These are phyloP conservation scores for Cirrhinus mrigala DNA, from an alignment of 2,797 vertebrate species.

Conservation along the genomic window DNA sequence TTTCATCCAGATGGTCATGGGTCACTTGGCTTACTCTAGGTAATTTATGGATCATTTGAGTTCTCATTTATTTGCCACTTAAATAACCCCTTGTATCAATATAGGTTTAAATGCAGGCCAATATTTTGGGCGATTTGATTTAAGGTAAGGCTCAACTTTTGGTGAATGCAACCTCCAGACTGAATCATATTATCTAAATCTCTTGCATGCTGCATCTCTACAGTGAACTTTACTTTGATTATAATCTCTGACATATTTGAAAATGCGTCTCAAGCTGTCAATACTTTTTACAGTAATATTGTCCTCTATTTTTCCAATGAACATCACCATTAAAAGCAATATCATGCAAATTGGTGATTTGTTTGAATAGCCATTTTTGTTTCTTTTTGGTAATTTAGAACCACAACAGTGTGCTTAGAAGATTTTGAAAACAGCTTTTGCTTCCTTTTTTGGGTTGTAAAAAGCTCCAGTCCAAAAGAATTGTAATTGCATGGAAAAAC, in stretches of 20 bases:
- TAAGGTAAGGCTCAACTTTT: neutral
- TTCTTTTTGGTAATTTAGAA: neutral
- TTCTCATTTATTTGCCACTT: neutral
- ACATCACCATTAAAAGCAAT: conserved; percentile 74
- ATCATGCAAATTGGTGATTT: conserved; percentile 62
- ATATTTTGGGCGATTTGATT: neutral
- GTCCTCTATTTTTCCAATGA: conserved; percentile 68
- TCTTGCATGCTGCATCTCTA: conserved; percentile 71
- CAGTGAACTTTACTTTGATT: conserved; percentile 35
- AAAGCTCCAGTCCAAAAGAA: neutral
- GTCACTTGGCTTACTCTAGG: neutral
- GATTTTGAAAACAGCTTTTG: neutral
- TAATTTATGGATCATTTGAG: neutral
- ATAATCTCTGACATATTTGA: conserved; percentile 28
- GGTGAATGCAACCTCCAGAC: neutral
- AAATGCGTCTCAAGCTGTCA: conserved; percentile 82
- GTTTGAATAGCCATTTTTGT: conserved; percentile 6
- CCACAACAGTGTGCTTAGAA: neutral
- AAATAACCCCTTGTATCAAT: neutral
- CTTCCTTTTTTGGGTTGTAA: neutral
- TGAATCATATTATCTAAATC: conserved; percentile 18
- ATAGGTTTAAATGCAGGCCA: neutral
- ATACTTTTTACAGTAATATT: conserved; percentile 67
- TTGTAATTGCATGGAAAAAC: neutral
- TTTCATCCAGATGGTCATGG: neutral